Evolutionary conservation across 2,113 vertebrate genomes (phyloP).

Genomic region (Arothron firmamentum): DNA sequence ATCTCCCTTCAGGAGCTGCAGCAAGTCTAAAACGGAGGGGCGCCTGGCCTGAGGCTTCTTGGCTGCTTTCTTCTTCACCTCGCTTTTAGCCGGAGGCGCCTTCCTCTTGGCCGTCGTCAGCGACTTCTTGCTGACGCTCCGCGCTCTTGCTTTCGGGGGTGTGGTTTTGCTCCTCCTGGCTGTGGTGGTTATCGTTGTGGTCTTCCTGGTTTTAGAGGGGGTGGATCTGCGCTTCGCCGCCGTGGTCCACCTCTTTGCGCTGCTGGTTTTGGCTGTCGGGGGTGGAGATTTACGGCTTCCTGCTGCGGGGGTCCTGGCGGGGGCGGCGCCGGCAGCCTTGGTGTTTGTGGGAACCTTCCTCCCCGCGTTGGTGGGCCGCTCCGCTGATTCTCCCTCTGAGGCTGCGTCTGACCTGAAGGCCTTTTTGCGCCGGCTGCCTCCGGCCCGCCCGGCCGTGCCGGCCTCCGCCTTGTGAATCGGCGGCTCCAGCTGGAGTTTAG

Average conservation of each 20-base stretch:
- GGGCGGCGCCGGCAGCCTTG: constrained; percentile 16
- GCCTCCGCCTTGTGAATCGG: constrained; percentile 47
- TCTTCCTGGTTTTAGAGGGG: constrained; percentile 24
- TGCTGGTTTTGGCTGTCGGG: constrained; percentile 11
- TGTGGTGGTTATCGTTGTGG: constrained; percentile 9
- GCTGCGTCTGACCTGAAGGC: constrained; percentile 32
- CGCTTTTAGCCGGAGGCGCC: background rate
- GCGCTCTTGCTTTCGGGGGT: constrained; percentile 5
- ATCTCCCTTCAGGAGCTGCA: constrained; percentile 53
- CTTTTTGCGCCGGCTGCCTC: constrained; percentile 12
- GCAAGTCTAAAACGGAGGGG: constrained; percentile 56
- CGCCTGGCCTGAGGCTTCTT: constrained; percentile 36
- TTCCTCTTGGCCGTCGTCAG: background rate
- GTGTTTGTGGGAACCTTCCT: constrained; percentile 1
- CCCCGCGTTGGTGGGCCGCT: constrained; percentile 3
- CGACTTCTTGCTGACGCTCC: constrained; percentile 3
- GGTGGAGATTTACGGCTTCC: constrained; percentile 8
- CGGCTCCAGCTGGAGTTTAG: constrained; percentile 65
- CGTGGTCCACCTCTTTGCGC: constrained; percentile 7
- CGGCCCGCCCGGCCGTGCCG: constrained; percentile 6
- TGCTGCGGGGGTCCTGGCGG: constrained; percentile 10
- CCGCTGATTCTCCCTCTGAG: background rate
- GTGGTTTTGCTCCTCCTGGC: constrained; percentile 11
- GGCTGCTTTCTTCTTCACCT: constrained; percentile 10
- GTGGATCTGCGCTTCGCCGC: constrained; percentile 6